Base-by-base conservation (phyloP, 2,888 invertebrate species). In the Apoderus coryli region DNA sequence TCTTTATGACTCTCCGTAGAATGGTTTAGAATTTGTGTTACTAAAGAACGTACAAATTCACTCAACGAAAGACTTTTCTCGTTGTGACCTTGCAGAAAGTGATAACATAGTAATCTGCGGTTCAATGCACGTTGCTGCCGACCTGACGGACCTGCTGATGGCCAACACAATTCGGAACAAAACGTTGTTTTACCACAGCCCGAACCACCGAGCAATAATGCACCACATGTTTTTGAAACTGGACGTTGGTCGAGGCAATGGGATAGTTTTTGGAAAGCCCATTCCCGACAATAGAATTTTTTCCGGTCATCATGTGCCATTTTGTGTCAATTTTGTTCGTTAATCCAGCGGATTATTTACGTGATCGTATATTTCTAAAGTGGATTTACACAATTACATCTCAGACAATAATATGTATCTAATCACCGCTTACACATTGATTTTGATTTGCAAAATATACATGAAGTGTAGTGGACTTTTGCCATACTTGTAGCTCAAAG, bases 151-250 rank as follows among this genome's bases (percentile, higher is more conserved):
- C 75, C 74, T 7, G 61, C 64, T 0, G 76, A 73, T 0, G 81
- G 81, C 56, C 70, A 71, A 22, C 76, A 75, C 22, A 84, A 56
- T 52, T 89, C 85, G 33, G 77, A 74, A 52, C 85, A 79, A 25
- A 92, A 66, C 13, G 92, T 86, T 4, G 92, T 90, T 54, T 95
- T 95, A 0, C 95, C 95, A 42, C 88, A 85, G 11, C 93, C 95
- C 0, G 92, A 84, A 1, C 89, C 89, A 15, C 72, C 72, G 58
- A 92, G 64, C 31, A 95, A 73, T 25, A 93, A 64, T 2, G 88
- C 84, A 0, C 93, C 93, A 45, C 85, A 82, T 1, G 81, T 79
- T 56, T 88, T 84, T 40, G 79, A 78, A 10, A 72, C 71, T 1
- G 82, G 77, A 35, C 90, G 62, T 58, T 88, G 86, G 50, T 95